These are phyloP conservation scores for Rhea pennata DNA, from an alignment of 2,113 vertebrate species.

Conservation along the genomic window DNA sequence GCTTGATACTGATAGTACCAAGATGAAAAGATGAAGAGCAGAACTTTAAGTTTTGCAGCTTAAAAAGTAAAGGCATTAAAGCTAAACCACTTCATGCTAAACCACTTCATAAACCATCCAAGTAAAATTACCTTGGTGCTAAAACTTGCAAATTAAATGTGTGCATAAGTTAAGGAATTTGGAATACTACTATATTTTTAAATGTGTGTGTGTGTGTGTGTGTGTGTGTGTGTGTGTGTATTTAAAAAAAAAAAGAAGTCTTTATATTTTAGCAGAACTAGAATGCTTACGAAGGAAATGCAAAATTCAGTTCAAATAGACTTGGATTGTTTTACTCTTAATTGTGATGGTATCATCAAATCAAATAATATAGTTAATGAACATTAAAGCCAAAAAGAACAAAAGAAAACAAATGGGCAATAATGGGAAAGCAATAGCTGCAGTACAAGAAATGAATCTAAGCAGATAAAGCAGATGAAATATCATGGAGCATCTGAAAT, in stretches of 20 bases:
- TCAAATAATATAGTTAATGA: constrained; percentile 46
- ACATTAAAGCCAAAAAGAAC: constrained; percentile 43
- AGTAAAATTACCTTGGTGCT: constrained; percentile 16
- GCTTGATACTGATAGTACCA: neutral
- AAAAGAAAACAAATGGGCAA: constrained; percentile 49
- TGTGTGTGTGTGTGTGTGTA: neutral
- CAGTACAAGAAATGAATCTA: constrained; percentile 45
- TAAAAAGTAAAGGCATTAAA: constrained; percentile 19
- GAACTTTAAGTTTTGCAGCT: constrained; percentile 10
- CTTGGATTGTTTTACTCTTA: neutral
- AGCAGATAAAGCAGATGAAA: constrained; percentile 54
- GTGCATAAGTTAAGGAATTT: neutral
- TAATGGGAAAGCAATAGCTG: constrained; percentile 12
- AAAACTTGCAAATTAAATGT: constrained; percentile 16
- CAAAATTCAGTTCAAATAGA: neutral
- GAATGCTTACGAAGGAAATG: neutral
- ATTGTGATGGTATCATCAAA: constrained; percentile 51
- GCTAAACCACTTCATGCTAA: neutral
- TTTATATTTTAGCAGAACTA: constrained; percentile 2
- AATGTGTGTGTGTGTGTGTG: neutral
- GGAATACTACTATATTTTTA: neutral
- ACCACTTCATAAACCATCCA: neutral
- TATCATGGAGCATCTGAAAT: constrained; percentile 68
- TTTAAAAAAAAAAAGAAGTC: neutral
- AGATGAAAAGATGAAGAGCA: constrained; percentile 32